Evolutionary conservation across 2,888 invertebrate species (phyloP).

Genomic region (Noctua comes): DNA sequence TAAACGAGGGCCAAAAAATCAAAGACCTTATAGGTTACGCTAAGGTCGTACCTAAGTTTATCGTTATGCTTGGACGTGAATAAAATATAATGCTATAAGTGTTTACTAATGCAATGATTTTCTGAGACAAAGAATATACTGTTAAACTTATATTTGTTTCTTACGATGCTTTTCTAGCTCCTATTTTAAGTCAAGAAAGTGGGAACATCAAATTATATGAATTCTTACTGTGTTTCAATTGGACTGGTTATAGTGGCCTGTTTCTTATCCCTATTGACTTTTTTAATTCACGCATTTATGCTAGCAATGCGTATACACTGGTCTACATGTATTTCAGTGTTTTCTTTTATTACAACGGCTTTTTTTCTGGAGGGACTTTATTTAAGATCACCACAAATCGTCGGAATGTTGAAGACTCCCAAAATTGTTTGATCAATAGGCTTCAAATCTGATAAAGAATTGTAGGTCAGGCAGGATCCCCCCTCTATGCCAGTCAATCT

Average conservation of each 20-base stretch:
- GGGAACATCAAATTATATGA: not conserved
- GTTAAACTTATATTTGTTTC: not conserved
- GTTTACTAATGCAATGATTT: slow-evolving; percentile 14
- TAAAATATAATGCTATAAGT: slow-evolving; percentile 4
- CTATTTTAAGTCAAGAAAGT: slow-evolving; percentile 17
- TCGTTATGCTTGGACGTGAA: not conserved
- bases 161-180: slow-evolving; percentile 4
- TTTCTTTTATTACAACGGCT: not conserved
- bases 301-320: not conserved
- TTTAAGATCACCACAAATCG: not conserved
- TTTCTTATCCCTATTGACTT: slow-evolving; percentile 19
- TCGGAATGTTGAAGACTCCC: not conserved
- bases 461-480: not conserved
- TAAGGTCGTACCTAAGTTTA: not conserved
- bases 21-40: not conserved
- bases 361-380: not conserved
- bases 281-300: slow-evolving; percentile 11
- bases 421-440: not conserved
- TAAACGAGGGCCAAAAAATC: slow-evolving; percentile 12
- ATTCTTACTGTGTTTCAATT: slow-evolving; percentile 2
- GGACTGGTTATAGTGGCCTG: not conserved
- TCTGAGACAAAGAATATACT: not conserved
- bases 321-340: not conserved
- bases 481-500: slow-evolving; percentile 1
- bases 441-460: not conserved